These are phyloP conservation scores for Drosophila arizonae DNA, from an alignment of 1,140 invertebrate species.

Conservation along the genomic window DNA sequence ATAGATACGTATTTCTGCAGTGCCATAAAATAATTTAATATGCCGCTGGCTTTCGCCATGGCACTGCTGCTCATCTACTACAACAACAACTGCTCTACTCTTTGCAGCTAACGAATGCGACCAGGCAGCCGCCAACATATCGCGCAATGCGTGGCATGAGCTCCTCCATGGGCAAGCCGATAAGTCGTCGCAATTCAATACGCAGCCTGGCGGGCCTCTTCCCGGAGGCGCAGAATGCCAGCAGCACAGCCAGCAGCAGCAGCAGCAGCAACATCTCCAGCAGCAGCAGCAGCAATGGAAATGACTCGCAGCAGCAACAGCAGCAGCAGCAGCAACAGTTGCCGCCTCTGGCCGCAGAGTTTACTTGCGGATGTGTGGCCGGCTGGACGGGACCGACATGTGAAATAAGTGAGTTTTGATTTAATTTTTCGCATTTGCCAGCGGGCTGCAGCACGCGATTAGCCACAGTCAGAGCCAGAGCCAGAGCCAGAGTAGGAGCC, in stretches of 20 bases:
- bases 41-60: slow-evolving; percentile 35
- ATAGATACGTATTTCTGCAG: slow-evolving; percentile 49
- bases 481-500: not conserved
- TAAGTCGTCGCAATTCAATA: slow-evolving; percentile 74
- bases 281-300: slow-evolving; percentile 21
- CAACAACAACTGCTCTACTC: slow-evolving; percentile 5
- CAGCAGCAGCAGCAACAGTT: slow-evolving; percentile 33
- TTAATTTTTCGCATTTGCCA: slow-evolving; percentile 65
- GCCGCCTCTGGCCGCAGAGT: slow-evolving; percentile 82
- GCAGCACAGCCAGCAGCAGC: slow-evolving; percentile 17
- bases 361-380: slow-evolving; percentile 91
- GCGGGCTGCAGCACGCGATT: slow-evolving; percentile 71
- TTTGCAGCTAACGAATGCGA: slow-evolving; percentile 63
- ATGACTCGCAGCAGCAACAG: slow-evolving; percentile 21
- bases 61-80: not conserved
- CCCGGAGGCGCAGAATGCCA: slow-evolving; percentile 45
- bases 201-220: slow-evolving; percentile 60
- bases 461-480: slow-evolving; percentile 56
- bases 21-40: slow-evolving; percentile 76
- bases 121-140: slow-evolving; percentile 60
- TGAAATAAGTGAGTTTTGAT: slow-evolving; percentile 86
- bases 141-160: slow-evolving; percentile 83
- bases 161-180: slow-evolving; percentile 83
- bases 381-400: slow-evolving; percentile 94
- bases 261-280: slow-evolving; percentile 1